phyloP scores from a whole-genome alignment of 2,888 invertebrate genomes.

The Macropis europaea region DNA sequence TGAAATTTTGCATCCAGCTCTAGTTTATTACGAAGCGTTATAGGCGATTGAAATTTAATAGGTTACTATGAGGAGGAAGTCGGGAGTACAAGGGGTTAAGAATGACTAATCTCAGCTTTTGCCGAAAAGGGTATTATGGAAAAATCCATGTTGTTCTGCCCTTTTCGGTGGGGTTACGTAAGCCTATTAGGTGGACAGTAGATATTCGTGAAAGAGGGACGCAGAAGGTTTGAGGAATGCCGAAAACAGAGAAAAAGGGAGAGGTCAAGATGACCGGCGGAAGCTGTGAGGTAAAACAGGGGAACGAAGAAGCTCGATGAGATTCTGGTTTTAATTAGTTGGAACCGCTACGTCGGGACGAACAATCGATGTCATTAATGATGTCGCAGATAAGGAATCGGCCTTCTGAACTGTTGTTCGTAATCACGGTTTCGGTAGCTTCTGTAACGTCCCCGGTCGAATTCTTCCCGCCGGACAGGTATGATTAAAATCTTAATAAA shows the following conservation, averaged over 20 bases:
- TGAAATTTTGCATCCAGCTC: too few relatives aligned
- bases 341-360: constrained; percentile 74
- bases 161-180: constrained; percentile 59
- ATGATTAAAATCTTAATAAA: constrained; percentile 38
- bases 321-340: constrained; percentile 77
- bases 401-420: constrained; percentile 62
- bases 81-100: background rate
- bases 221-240: constrained; percentile 68
- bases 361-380: constrained; percentile 78
- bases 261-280: constrained; percentile 45
- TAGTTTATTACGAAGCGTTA: too few relatives aligned
- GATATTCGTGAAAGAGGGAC: constrained; percentile 59
- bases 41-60: too few relatives aligned
- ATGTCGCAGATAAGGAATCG: constrained; percentile 75
- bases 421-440: constrained; percentile 35
- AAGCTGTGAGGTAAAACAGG: constrained; percentile 35
- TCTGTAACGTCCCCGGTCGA: constrained; percentile 20
- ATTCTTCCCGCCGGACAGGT: constrained; percentile 27
- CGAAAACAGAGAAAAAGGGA: constrained; percentile 44
- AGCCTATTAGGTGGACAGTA: constrained; percentile 68
- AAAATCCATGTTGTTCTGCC: constrained; percentile 3
- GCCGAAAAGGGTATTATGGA: background rate
- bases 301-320: constrained; percentile 58
- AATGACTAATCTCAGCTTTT: too few relatives aligned
- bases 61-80: too few relatives aligned